Conservation (phyloP, 23 tunicate genomes). For the Aplidium turbinatum region DNA sequence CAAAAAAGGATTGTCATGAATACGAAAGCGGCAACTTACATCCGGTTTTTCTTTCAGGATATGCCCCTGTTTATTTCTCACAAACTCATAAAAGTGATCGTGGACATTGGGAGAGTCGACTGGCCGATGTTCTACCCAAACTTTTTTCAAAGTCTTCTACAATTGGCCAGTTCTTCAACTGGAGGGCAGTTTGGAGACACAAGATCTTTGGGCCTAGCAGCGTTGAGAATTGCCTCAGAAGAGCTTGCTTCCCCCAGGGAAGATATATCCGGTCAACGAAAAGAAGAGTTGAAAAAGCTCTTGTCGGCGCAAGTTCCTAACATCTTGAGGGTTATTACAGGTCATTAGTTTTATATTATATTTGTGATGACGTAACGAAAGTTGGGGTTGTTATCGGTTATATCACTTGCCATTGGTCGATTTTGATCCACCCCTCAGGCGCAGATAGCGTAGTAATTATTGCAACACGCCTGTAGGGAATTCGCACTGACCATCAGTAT, state of each 20-base stretch:
- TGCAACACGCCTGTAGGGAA: no score
- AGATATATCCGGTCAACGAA: slow-evolving; percentile 65
- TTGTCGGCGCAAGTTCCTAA: slow-evolving; percentile 65
- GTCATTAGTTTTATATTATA: no score
- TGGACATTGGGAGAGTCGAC: slow-evolving; percentile 84
- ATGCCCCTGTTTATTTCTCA: slow-evolving; percentile 55
- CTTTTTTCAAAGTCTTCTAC: slow-evolving; percentile 60
- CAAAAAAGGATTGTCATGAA: no score
- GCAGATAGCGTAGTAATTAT: no score
- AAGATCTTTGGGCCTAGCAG: slow-evolving; percentile 73
- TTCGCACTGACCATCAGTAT: no score
- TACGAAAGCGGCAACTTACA: no score
- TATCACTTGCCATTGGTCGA: no score
- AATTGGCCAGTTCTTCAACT: slow-evolving; percentile 45
- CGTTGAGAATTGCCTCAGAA: slow-evolving; percentile 84
- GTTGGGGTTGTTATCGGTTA: no score
- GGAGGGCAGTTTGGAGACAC: slow-evolving; percentile 63
- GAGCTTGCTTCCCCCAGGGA: slow-evolving; percentile 79
- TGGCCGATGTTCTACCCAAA: slow-evolving; percentile 96
- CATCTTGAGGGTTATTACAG: slow-evolving; percentile 57
- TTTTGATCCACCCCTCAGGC: no score
- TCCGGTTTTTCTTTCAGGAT: slow-evolving; percentile 22
- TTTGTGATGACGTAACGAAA: no score
- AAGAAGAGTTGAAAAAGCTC: slow-evolving; percentile 58
- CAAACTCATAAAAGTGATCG: slow-evolving; percentile 82